These are phyloP conservation scores for Opisthograptis luteolata DNA, from an alignment of 2,888 invertebrate species.

Conservation along the genomic window DNA sequence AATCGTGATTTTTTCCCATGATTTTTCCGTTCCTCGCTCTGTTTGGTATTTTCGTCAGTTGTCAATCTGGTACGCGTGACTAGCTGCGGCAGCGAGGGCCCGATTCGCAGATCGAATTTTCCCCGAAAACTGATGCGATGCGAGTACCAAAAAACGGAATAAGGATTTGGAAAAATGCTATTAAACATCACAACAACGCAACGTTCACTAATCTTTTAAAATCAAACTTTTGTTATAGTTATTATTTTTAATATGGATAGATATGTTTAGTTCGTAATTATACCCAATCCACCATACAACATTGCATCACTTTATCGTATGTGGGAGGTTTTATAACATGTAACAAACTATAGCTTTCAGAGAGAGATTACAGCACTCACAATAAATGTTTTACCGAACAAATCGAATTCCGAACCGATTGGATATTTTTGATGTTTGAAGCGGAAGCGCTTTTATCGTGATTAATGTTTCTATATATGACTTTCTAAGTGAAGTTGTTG, in stretches of 20 bases:
- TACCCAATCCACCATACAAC: no score
- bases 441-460: slow-evolving; percentile 43
- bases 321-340: slow-evolving; percentile 54
- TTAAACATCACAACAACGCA: no score
- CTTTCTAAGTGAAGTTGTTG: slow-evolving; percentile 4
- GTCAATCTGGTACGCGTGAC: slow-evolving; percentile 72
- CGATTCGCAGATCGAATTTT: slow-evolving; percentile 63
- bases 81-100: slow-evolving; percentile 47
- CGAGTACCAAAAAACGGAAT: slow-evolving; percentile 22
- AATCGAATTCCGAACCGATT: slow-evolving; percentile 39
- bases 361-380: slow-evolving; percentile 53
- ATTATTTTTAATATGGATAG: no score
- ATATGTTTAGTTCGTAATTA: no score
- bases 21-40: slow-evolving; percentile 43
- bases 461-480: slow-evolving; percentile 39
- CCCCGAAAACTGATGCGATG: slow-evolving; percentile 51
- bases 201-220: no score
- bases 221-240: no score
- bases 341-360: slow-evolving; percentile 58
- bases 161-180: slow-evolving; percentile 33
- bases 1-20: slow-evolving; percentile 28
- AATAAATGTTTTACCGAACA: slow-evolving; percentile 46
- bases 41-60: slow-evolving; percentile 62
- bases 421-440: slow-evolving; percentile 38
- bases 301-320: no score